Percentiles rank a stretch among this genome's conserved stretches.
These are phyloP conservation scores for Pseudotriccus pelzelni DNA, from an alignment of 2,797 vertebrate species.

Conservation along the genomic window DNA sequence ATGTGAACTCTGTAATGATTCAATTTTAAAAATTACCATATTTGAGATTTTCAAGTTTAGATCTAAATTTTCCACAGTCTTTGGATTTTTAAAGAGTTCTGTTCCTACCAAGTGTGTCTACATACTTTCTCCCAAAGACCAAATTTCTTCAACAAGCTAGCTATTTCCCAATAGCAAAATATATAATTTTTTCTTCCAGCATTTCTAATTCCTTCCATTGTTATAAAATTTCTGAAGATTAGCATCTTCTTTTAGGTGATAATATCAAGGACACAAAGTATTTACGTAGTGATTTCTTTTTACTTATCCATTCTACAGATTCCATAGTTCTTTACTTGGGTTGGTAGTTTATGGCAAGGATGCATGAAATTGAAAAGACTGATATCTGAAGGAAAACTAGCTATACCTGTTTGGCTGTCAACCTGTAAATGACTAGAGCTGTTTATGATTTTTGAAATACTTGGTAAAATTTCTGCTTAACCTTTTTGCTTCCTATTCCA, in stretches of 20 bases:
- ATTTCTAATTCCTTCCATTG: not conserved
- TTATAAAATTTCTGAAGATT: not conserved
- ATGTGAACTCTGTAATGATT: not conserved
- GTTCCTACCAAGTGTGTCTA: not conserved
- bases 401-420: not conserved
- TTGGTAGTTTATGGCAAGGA: not conserved
- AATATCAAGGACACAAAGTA: not conserved
- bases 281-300: not conserved
- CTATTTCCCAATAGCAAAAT: not conserved
- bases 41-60: not conserved
- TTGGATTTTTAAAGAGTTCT: not conserved
- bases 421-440: not conserved
- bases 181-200: accelerated
- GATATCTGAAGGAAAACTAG: not conserved
- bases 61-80: not conserved
- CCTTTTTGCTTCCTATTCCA: not conserved
- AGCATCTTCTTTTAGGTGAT: not conserved
- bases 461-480: not conserved
- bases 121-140: not conserved
- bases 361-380: not conserved
- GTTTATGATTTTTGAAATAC: not conserved
- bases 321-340: not conserved
- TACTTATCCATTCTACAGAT: not conserved
- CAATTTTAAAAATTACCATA: not conserved
- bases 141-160: not conserved